Evolutionary conservation across 2,113 vertebrate species (phyloP).

Genomic region (Cephalopterus ornatus): DNA sequence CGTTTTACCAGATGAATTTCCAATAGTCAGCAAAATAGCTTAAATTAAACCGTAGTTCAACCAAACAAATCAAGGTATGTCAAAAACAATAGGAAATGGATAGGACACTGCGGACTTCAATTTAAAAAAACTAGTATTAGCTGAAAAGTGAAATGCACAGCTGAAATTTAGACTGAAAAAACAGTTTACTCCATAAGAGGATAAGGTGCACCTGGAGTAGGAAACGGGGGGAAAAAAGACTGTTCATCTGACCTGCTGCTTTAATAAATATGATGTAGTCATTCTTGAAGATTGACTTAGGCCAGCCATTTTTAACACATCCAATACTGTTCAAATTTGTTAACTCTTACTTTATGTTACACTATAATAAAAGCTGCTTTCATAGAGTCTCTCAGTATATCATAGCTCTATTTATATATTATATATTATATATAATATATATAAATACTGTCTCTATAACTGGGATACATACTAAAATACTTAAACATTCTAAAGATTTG

Average conservation of each 20-base stretch:
- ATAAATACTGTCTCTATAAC: neutral
- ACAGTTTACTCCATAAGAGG: neutral
- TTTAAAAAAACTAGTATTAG: neutral
- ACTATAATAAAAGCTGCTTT: neutral
- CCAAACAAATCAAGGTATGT: neutral
- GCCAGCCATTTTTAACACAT: neutral
- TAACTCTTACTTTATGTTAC: neutral
- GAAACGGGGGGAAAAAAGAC: neutral
- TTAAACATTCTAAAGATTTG: neutral
- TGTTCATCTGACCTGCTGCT: neutral
- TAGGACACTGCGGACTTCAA: neutral
- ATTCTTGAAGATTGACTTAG: neutral
- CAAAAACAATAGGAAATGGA: neutral
- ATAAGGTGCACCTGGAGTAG: neutral
- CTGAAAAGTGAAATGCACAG: neutral
- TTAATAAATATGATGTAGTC: neutral
- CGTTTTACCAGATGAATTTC: neutral
- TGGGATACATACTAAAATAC: constrained; percentile 32
- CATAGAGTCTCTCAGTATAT: neutral
- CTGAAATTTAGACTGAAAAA: neutral
- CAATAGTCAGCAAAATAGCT: neutral
- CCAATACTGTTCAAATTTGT: neutral
- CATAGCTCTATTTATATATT: neutral
- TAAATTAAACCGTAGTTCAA: constrained; percentile 1
- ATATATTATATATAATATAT: neutral